phyloP scores from a whole-genome alignment of 2,888 invertebrate genomes.

The Tupiocoris notatus region DNA sequence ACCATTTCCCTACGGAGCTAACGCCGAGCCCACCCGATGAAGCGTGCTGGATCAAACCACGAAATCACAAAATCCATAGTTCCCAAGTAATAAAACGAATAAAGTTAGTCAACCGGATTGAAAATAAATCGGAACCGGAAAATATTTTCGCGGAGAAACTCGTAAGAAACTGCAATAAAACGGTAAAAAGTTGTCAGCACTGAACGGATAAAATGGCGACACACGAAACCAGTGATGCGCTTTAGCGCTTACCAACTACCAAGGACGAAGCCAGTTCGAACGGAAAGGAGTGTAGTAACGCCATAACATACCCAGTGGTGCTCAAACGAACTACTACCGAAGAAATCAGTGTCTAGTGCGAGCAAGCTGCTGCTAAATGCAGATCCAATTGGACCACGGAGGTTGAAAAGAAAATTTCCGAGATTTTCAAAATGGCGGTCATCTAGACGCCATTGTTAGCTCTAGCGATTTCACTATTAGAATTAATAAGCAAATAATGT shows the following conservation, averaged over 20 bases:
- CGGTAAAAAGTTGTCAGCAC: constrained; percentile 49
- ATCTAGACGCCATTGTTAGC: too few species aligned
- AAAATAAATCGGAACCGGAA: too few species aligned
- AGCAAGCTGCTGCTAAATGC: background rate
- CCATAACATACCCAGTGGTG: too few species aligned
- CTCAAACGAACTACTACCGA: background rate
- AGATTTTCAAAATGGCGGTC: too few species aligned
- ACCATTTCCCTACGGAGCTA: constrained; percentile 24
- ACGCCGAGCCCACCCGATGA: background rate
- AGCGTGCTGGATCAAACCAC: too few species aligned
- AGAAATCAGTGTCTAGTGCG: background rate
- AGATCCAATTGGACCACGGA: background rate
- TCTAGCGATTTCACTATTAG: too few species aligned
- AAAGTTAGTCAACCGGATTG: too few species aligned
- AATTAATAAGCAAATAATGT: too few species aligned
- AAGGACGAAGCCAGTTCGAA: background rate
- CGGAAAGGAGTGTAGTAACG: background rate
- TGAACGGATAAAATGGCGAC: constrained; percentile 49
- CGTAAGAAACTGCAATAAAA: constrained; percentile 1
- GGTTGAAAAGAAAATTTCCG: background rate
- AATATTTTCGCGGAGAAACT: constrained; percentile 30
- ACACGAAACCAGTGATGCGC: constrained; percentile 22
- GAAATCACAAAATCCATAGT: too few species aligned
- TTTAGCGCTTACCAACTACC: background rate
- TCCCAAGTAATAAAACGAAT: too few species aligned